These are phyloP conservation scores for Tipula lateralis DNA, from an alignment of 2,888 invertebrate genomes.

Conservation along the genomic window DNA sequence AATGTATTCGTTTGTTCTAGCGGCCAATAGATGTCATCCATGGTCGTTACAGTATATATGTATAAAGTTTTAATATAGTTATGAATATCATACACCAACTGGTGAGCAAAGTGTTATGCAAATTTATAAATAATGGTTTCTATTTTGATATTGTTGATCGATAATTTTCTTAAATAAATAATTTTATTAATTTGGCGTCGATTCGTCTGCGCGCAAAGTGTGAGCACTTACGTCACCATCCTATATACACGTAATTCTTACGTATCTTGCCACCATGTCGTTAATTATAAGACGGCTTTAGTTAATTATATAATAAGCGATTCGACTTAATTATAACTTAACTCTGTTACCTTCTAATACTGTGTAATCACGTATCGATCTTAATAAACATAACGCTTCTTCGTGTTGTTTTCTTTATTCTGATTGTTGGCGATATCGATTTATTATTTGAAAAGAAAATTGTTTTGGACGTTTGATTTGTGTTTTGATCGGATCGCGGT, in stretches of 20 bases:
- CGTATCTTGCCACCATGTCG: no score
- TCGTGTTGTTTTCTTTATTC: background rate
- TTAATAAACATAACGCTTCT: background rate
- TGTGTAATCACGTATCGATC: background rate
- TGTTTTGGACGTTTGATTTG: background rate
- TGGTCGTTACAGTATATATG: no score
- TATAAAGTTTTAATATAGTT: no score
- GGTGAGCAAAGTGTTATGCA: background rate
- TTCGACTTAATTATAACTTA: background rate
- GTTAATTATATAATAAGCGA: background rate
- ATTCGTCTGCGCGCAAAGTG: background rate
- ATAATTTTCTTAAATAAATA: background rate
- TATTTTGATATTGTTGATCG: background rate
- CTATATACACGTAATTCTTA: background rate
- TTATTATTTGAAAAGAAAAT: background rate
- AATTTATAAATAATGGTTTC: background rate
- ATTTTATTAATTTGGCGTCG: background rate
- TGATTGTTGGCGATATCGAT: background rate
- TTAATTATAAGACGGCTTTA: background rate
- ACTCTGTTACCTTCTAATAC: background rate
- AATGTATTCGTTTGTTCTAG: no score
- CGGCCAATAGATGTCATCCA: no score
- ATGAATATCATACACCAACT: no score
- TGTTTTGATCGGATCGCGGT: background rate
- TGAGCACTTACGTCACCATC: background rate